Base-by-base conservation (phyloP, 2,113 vertebrate species). In the Austrofundulus limnaeus region DNA sequence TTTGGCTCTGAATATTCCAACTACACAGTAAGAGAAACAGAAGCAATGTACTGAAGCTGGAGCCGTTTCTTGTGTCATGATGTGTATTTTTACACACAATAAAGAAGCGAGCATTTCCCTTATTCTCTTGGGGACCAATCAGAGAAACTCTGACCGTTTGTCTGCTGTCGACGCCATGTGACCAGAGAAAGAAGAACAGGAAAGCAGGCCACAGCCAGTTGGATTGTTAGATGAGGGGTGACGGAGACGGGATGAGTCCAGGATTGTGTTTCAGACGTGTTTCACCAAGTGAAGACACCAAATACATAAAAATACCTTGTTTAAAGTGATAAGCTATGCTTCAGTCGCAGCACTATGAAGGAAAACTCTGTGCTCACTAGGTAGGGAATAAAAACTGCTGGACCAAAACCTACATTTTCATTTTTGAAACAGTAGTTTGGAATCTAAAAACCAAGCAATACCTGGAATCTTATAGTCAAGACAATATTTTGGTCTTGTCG, bases 291-390 rank as follows among this genome's bases (percentile, higher is more conserved):
- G n/a, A n/a, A n/a, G n/a, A n/a, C n/a, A n/a, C n/a, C n/a, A n/a
- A n/a, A n/a, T n/a, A n/a, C n/a, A n/a, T n/a, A n/a, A n/a, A n/a
- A n/a, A n/a, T n/a, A n/a, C n/a, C n/a, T n/a, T n/a, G n/a, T n/a
- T n/a, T n/a, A n/a, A n/a, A 81, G 61, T 59, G 76, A 87, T 85
- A 87, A 80, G 20, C 68, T 66, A 75, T 34, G 72, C 68, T 64
- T 85, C 82, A 80, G 70, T 77, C 67, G 66, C 42, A 80, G 61
- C 57, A 74, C 79, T 88, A 85, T 84, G 83, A 86, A 83, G 83
- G 28, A 72, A 63, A 59, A n/a, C n/a, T n/a, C n/a, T n/a, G 61
- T 57, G 68, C 69, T 73, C 47, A 55, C 49, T 24, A 58, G 15
- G 64, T 57, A n/a, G 60, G 23, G 72, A 76, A 85, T 7, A 81